Evolutionary conservation across 1,140 invertebrate genomes (phyloP).

Genomic region (Chrysopa pallens): DNA sequence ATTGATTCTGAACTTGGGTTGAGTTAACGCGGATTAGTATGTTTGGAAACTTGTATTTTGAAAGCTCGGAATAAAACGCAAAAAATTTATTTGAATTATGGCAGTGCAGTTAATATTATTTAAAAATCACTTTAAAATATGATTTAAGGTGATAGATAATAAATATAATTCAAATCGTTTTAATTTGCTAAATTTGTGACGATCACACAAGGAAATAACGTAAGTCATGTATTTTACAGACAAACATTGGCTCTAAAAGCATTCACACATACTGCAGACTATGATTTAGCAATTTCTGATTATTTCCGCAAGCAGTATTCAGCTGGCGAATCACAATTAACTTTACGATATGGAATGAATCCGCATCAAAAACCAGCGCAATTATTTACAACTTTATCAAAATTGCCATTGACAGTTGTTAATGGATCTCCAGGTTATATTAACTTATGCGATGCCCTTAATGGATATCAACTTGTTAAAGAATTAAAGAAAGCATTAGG

Average conservation of each 20-base stretch:
- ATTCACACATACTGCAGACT: constrained; percentile 88
- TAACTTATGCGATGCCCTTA: constrained; percentile 92
- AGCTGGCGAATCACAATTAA: constrained; percentile 54
- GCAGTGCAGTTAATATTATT: too few relatives aligned
- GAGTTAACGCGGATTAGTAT: too few relatives aligned
- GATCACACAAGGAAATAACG: too few relatives aligned
- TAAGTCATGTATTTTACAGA: constrained; percentile 24
- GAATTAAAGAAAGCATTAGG: constrained; percentile 57
- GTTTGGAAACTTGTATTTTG: too few relatives aligned
- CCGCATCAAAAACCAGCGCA: constrained; percentile 96
- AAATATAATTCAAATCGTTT: too few relatives aligned
- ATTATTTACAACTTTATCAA: constrained; percentile 61
- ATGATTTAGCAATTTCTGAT: constrained; percentile 87
- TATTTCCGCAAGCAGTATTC: constrained; percentile 89
- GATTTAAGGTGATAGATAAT: too few relatives aligned
- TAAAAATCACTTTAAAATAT: too few relatives aligned
- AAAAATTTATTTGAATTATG: too few relatives aligned
- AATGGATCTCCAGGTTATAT: constrained; percentile 96
- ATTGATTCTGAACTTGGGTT: too few relatives aligned
- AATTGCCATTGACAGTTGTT: constrained; percentile 74
- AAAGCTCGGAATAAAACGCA: too few relatives aligned
- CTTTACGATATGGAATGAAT: constrained; percentile 92
- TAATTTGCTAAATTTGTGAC: too few relatives aligned
- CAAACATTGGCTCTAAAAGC: constrained; percentile 72
- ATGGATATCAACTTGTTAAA: constrained; percentile 89